Conservation (phyloP, 2,888 invertebrate species). For the Julus scanicus region DNA sequence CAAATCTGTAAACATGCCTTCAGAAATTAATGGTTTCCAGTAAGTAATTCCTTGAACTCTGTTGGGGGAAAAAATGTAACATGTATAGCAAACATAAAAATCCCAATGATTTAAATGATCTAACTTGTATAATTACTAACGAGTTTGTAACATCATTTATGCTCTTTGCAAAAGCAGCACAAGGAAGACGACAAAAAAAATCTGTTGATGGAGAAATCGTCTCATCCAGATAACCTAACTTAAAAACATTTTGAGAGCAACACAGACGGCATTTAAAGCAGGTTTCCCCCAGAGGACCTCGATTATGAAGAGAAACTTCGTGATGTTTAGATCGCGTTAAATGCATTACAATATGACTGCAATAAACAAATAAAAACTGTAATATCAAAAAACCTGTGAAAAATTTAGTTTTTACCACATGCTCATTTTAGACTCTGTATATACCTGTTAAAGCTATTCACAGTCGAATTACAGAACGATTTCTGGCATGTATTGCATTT, state of each 20-base stretch:
- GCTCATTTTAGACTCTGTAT: neutral
- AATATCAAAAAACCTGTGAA: no score
- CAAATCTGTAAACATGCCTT: neutral
- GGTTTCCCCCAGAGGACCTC: neutral
- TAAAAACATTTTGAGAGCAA: neutral
- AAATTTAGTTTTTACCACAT: neutral
- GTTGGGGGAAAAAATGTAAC: neutral
- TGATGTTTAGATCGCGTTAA: neutral
- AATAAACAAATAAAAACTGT: no score
- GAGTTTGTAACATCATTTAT: neutral
- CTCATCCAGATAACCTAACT: neutral
- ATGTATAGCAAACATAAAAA: no score
- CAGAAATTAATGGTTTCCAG: neutral
- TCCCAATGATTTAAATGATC: no score
- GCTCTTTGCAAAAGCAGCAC: neutral
- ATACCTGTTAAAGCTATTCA: neutral
- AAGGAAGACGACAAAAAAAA: conserved; percentile 32
- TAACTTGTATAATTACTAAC: neutral
- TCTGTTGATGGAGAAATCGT: neutral
- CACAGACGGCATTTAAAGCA: neutral
- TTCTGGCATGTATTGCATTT: neutral
- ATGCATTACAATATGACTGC: conserved; percentile 6
- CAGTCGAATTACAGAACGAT: conserved; percentile 37
- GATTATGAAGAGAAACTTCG: neutral
- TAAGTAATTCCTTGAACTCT: neutral